Conservation (phyloP, 2,113 vertebrate genomes). For the Rhinolophus ferrumequinum region DNA sequence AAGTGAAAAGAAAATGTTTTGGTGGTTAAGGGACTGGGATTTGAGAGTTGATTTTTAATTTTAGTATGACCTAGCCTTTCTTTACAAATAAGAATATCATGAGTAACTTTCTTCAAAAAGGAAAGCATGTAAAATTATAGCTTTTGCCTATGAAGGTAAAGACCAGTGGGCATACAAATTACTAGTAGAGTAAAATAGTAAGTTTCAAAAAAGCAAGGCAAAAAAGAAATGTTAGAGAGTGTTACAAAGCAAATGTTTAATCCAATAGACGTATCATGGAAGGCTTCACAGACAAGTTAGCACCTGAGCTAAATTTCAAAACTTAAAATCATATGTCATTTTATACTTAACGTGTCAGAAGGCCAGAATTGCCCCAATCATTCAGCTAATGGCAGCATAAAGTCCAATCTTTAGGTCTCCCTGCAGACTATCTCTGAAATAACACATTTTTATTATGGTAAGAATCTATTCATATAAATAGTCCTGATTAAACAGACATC, state of each 20-base stretch:
- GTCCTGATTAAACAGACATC: background rate
- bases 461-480: background rate
- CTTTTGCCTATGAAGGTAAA: background rate
- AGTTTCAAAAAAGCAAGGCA: background rate
- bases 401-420: slow-evolving; percentile 74
- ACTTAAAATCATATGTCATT: background rate
- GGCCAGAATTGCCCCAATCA: slow-evolving; percentile 79
- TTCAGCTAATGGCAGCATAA: slow-evolving; percentile 87
- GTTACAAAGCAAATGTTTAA: background rate
- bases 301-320: background rate
- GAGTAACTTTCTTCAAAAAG: background rate
- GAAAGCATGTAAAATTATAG: background rate
- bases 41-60: background rate
- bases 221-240: background rate
- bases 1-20: background rate
- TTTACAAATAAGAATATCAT: background rate
- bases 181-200: background rate
- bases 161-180: background rate
- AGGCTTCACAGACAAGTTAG: background rate
- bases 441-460: background rate
- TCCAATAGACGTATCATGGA: background rate
- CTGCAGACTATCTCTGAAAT: background rate
- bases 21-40: background rate
- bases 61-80: background rate
- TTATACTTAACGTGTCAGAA: background rate